Evolutionary conservation across 2,888 invertebrate genomes (phyloP), one percentile per base, ranked within the genome.

Genomic region (Eupithecia inturbata): DNA sequence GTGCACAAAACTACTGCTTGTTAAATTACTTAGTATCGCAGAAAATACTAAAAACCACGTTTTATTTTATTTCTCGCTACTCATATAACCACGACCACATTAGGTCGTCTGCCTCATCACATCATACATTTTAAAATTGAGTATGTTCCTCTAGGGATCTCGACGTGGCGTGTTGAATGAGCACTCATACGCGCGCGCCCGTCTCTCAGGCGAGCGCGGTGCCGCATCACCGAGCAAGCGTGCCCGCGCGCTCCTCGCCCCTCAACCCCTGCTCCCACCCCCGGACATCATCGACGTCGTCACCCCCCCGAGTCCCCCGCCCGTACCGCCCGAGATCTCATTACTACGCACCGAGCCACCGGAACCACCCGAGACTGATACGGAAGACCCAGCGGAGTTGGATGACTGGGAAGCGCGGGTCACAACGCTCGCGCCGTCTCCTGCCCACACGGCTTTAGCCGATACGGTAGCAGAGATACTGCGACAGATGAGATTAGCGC

Each of bases 121-220:
- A 22, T n/a, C 10, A 10, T 53, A 53, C 9, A 22, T 22, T n/a
- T 53, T 22, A 10, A 53, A 53, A 10, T 22, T 53, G 49, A 53
- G 49, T 53, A 53, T 53, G 49, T 9, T 53, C 36, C 12, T 66
- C 16, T 66, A 85, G 85, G 85, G 83, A 26, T 68, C 78, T 31
- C 85, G 84, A 53, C 81, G 81, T 77, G 89, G 88, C 74, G 91
- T 92, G 78, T 91, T 91, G 91, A 86, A 87, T 80, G 92, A 92
- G 86, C 92, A 92, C 83, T 92, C 92, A 81, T 92, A 92, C 82
- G 92, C 92, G 74, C 87, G 91, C 36, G 78, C 80, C 73, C 81
- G 83, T 69, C 75, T 67, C 79, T 80, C 81, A 79, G 84, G 82
- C 82, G 86, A 81, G 80, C 83, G 83, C 77, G 79, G 82, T 81